phyloP scores from a whole-genome alignment of 2,113 vertebrate species.

The Podarcis muralis region DNA sequence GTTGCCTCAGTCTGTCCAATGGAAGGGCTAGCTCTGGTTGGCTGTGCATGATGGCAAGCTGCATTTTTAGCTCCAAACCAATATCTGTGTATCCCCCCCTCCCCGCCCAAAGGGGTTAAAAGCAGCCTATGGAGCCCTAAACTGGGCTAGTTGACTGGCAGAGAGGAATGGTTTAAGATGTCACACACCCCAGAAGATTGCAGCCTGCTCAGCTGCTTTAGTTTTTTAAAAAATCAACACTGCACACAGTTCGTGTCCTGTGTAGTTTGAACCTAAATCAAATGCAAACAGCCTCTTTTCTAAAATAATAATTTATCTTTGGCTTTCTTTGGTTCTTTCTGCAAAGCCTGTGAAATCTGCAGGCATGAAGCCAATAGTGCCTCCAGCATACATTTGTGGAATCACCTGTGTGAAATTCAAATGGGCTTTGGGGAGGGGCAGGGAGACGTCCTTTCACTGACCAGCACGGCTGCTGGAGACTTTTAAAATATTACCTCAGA shows the following conservation, averaged over 20 bases:
- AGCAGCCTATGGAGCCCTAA: background rate
- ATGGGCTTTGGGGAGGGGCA: slow-evolving; percentile 58
- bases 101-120: background rate
- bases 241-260: background rate
- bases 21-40: too few relatives aligned
- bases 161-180: background rate
- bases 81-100: background rate
- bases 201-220: background rate
- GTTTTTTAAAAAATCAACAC: background rate
- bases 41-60: background rate
- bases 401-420: slow-evolving; percentile 52
- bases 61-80: background rate
- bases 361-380: slow-evolving; percentile 24
- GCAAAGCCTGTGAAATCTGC: slow-evolving; percentile 4
- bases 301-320: background rate
- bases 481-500: slow-evolving; percentile 45
- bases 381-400: slow-evolving; percentile 22
- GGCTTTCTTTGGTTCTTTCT: background rate
- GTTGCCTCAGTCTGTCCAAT: background rate
- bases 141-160: background rate
- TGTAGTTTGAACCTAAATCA: background rate
- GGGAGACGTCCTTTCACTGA: slow-evolving; percentile 38
- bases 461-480: slow-evolving; percentile 35
- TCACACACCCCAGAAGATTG: background rate
- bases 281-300: background rate